Conservation (phyloP, 2,888 invertebrate genomes). For the Oligia strigilis region DNA sequence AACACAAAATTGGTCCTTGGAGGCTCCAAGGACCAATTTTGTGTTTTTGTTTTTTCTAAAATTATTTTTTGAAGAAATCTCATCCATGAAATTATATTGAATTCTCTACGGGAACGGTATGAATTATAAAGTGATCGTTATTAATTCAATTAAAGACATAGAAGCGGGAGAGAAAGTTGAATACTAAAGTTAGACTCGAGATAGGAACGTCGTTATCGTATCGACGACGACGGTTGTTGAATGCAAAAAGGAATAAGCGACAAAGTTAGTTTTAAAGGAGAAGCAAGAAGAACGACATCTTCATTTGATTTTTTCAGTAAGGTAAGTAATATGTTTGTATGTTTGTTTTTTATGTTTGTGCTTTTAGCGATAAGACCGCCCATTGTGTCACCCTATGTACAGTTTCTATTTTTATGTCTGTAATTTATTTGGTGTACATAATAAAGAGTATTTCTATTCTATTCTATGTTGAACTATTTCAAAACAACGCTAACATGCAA, state of each 20-base stretch:
- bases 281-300: neutral
- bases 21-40: no score
- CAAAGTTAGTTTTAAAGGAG: conserved; percentile 25
- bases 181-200: conserved; percentile 44
- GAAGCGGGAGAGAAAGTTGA: conserved; percentile 38
- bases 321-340: neutral
- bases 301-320: conserved; percentile 1
- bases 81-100: conserved; percentile 9
- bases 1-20: neutral
- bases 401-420: no score
- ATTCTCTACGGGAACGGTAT: conserved; percentile 22
- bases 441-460: no score
- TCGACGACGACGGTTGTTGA: conserved; percentile 20
- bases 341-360: no score
- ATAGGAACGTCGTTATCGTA: conserved; percentile 49
- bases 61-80: conserved; percentile 1
- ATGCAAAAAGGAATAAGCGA: conserved; percentile 37
- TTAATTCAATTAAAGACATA: conserved; percentile 54
- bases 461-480: neutral
- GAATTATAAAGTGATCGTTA: conserved; percentile 44
- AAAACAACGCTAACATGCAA: neutral
- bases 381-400: no score
- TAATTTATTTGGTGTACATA: no score
- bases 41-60: neutral
- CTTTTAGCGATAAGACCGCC: no score